Evolutionary conservation across 2,888 invertebrate genomes (phyloP).

Genomic region (Euspilapteryx auroguttella): DNA sequence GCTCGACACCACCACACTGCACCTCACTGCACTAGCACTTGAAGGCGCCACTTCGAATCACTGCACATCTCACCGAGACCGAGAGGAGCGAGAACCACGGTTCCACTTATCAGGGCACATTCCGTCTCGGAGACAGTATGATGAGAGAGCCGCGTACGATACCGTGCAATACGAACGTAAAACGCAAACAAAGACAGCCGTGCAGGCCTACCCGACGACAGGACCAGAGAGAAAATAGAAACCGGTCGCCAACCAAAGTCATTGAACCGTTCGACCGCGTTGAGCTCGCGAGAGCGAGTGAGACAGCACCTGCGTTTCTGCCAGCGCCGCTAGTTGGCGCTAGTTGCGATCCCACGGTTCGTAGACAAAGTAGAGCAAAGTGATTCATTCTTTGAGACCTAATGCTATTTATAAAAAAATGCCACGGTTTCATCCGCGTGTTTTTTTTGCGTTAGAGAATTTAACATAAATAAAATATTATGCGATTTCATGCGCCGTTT

Average conservation of each 20-base stretch:
- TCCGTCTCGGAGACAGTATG: slow-evolving; percentile 51
- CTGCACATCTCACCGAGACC: slow-evolving; percentile 52
- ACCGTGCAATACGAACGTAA: slow-evolving; percentile 54
- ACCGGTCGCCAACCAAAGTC: slow-evolving; percentile 54
- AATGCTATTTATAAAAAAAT: too few relatives aligned
- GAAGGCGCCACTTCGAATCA: slow-evolving; percentile 53
- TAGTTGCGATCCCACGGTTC: not conserved
- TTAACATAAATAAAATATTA: too few relatives aligned
- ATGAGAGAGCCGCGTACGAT: slow-evolving; percentile 31
- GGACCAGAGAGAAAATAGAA: slow-evolving; percentile 62
- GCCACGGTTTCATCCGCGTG: too few relatives aligned
- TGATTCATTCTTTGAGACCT: too few relatives aligned
- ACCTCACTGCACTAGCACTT: slow-evolving; percentile 58
- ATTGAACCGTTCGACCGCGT: slow-evolving; percentile 53
- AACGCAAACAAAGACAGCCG: slow-evolving; percentile 59
- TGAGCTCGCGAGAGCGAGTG: slow-evolving; percentile 36
- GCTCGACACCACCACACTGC: slow-evolving; percentile 25
- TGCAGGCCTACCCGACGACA: slow-evolving; percentile 44
- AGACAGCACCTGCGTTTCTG: slow-evolving; percentile 17
- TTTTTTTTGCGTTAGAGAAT: too few relatives aligned
- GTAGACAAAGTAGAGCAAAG: too few relatives aligned
- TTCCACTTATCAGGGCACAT: slow-evolving; percentile 56
- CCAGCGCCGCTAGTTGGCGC: slow-evolving; percentile 26
- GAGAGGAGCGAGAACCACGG: slow-evolving; percentile 51
- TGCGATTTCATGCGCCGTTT: too few relatives aligned